Evolutionary conservation across 2,888 invertebrate genomes (phyloP).

Genomic region (Oligia fasciuncula): DNA sequence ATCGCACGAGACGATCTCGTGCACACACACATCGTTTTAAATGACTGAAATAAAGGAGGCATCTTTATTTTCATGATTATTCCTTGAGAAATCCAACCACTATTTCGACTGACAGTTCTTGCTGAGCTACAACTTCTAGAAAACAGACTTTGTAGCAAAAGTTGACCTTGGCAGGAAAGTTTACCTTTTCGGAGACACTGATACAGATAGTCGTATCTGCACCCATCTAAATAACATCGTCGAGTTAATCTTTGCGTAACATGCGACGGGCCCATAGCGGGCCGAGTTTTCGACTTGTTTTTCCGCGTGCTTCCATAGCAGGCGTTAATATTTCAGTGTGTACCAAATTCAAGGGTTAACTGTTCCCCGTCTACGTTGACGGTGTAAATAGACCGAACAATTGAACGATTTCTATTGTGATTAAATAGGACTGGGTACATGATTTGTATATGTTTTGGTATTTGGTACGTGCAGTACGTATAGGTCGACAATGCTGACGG

Average conservation of each 20-base stretch:
- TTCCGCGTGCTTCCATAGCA: constrained; percentile 87
- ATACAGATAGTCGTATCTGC: constrained; percentile 47
- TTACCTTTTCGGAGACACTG: not conserved
- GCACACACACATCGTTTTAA: not conserved
- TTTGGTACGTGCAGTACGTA: constrained; percentile 1
- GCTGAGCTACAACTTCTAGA: not conserved
- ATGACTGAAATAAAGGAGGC: not conserved
- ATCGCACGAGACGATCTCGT: not conserved
- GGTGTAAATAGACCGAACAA: constrained; percentile 77
- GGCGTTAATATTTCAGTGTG: constrained; percentile 89
- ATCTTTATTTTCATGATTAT: not conserved
- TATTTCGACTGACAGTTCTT: not conserved
- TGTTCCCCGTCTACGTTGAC: constrained; percentile 75
- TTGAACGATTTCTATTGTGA: constrained; percentile 76
- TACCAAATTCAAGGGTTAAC: constrained; percentile 89
- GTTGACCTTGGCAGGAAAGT: not conserved
- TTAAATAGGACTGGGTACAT: constrained; percentile 59
- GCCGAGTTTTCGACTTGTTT: constrained; percentile 89
- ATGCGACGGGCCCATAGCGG: constrained; percentile 88
- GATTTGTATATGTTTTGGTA: constrained; percentile 45
- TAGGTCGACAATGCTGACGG: not conserved
- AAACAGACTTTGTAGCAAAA: not conserved
- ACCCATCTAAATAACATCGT: constrained; percentile 57
- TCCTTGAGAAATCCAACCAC: not conserved
- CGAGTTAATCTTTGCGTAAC: constrained; percentile 81